A percentile compares a stretch with the other conserved stretches of the same genome.
These are phyloP conservation scores for Acrocera orbiculus DNA, from an alignment of 2,888 invertebrate species.

Conservation along the genomic window DNA sequence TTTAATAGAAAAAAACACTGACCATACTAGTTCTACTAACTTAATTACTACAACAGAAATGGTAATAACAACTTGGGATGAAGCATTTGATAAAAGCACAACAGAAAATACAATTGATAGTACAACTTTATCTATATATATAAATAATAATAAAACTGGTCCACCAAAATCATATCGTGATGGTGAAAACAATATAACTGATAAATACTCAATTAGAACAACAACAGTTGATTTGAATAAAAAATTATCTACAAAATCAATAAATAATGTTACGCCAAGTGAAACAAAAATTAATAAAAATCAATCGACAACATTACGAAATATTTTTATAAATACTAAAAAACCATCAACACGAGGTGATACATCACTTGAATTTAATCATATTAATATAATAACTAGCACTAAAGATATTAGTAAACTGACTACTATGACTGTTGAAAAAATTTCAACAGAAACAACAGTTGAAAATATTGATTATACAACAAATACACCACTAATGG, in stretches of 20 bases:
- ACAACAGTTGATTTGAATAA: constrained; percentile 4
- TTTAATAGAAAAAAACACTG: constrained; percentile 13
- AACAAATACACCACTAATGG: constrained; percentile 11
- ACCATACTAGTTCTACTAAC: constrained; percentile 15
- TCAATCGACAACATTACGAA: constrained; percentile 16
- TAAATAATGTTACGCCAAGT: neutral
- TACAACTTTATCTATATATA: constrained; percentile 5
- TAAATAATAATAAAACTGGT: constrained; percentile 23
- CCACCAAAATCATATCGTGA: constrained; percentile 29
- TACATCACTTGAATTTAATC: constrained; percentile 24
- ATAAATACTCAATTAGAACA: constrained; percentile 12
- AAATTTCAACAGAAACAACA: constrained; percentile 15
- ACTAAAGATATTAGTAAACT: constrained; percentile 13
- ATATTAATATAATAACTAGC: constrained; percentile 16
- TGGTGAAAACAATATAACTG: constrained; percentile 30
- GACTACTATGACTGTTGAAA: constrained; percentile 14
- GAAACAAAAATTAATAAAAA: constrained; percentile 1
- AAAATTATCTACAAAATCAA: neutral
- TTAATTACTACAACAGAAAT: constrained; percentile 14
- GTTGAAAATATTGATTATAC: constrained; percentile 7
- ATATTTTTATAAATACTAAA: constrained; percentile 19
- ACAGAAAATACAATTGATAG: constrained; percentile 14
- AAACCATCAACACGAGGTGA: constrained; percentile 23
- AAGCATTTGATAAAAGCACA: constrained; percentile 8
- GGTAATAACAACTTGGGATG: constrained; percentile 12